A percentile compares a stretch with the other conserved stretches of the same genome.
These are phyloP conservation scores for Cryptus armator DNA, from an alignment of 2,888 invertebrate species.

Conservation along the genomic window DNA sequence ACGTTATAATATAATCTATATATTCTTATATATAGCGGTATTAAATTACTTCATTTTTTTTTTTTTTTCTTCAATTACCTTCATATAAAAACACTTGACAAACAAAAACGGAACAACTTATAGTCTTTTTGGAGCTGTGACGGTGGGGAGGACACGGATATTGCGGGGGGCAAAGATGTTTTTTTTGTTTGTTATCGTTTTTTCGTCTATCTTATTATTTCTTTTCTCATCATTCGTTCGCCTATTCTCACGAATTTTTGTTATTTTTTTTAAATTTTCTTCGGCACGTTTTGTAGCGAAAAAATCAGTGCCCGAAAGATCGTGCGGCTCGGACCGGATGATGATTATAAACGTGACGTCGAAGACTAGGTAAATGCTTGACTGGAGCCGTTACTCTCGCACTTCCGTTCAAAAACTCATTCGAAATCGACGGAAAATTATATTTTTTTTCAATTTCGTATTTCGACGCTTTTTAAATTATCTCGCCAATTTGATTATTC, in stretches of 20 bases:
- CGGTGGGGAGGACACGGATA: slow-evolving; percentile 72
- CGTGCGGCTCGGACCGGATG: slow-evolving; percentile 19
- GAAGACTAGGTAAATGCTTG: slow-evolving; percentile 70
- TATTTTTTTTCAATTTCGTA: slow-evolving; percentile 5
- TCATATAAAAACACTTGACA: slow-evolving; percentile 84
- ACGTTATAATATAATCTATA: slow-evolving; percentile 79
- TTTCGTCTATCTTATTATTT: slow-evolving; percentile 25
- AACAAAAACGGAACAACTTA: slow-evolving; percentile 84
- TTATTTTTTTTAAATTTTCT: neutral
- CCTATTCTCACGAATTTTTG: slow-evolving; percentile 22
- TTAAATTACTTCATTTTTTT: slow-evolving; percentile 83
- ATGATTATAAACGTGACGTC: slow-evolving; percentile 46
- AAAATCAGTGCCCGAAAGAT: neutral
- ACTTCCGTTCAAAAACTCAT: slow-evolving; percentile 1
- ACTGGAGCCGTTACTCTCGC: neutral
- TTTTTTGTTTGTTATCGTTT: slow-evolving; percentile 24
- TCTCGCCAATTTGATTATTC: slow-evolving; percentile 25
- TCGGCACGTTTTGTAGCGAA: slow-evolving; percentile 11
- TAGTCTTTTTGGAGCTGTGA: slow-evolving; percentile 82
- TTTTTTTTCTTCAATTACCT: slow-evolving; percentile 75
- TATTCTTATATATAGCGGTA: slow-evolving; percentile 77
- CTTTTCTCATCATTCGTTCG: slow-evolving; percentile 41
- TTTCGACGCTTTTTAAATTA: slow-evolving; percentile 14
- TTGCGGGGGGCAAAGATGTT: slow-evolving; percentile 39
- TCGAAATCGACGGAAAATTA: neutral